These are phyloP conservation scores for Suncus etruscus DNA, from an alignment of 2,113 vertebrate species.

Conservation along the genomic window DNA sequence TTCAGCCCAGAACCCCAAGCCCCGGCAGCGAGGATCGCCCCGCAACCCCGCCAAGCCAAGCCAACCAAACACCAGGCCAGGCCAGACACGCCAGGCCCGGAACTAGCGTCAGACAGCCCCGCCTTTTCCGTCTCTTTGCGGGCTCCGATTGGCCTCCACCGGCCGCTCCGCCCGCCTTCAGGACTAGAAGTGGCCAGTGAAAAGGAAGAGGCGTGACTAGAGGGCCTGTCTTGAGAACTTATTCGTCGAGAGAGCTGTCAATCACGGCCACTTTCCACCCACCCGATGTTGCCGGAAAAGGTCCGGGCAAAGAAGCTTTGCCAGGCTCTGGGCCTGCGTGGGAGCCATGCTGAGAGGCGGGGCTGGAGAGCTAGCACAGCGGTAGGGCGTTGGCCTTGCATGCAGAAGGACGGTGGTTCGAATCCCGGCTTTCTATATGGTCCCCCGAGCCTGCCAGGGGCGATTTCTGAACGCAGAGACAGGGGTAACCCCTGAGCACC, in stretches of 20 bases:
- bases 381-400: too few relatives aligned
- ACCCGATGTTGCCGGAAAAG: background rate
- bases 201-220: background rate
- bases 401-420: too few relatives aligned
- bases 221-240: rapidly evolving
- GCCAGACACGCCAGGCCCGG: rapidly evolving
- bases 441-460: too few relatives aligned
- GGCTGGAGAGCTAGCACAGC: too few relatives aligned
- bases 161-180: background rate
- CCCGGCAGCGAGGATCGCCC: background rate
- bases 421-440: too few relatives aligned
- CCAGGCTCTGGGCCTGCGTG: too few relatives aligned
- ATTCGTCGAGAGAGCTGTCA: constrained; percentile 17
- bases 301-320: background rate
- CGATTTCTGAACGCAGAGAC: too few relatives aligned
- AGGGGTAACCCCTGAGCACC: too few relatives aligned
- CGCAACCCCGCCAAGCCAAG: rapidly evolving
- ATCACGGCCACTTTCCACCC: background rate
- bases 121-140: background rate
- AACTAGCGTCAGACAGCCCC: background rate
- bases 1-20: background rate
- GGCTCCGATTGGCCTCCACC: constrained; percentile 21
- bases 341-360: too few relatives aligned
- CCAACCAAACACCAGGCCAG: too few relatives aligned
- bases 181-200: background rate